Evolutionary conservation across 2,888 invertebrate genomes (phyloP), one percentile per base, ranked within the genome.

Genomic region (Bombylius major): DNA sequence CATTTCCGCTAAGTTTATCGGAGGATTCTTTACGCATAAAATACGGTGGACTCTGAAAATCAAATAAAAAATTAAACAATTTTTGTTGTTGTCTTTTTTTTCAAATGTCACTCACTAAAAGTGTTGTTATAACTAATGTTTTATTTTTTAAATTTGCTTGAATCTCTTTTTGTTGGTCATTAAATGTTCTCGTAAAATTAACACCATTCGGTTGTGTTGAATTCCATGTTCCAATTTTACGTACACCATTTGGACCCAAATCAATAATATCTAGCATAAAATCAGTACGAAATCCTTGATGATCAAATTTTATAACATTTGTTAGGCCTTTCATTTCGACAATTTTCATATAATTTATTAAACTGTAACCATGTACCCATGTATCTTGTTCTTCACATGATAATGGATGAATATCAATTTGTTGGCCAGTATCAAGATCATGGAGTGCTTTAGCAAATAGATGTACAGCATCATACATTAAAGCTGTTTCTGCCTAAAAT

Each of bases 311-410:
- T 66, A 96, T 92, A 56, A 87, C 83, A 61, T 95, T 95, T 1
- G 93, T 93, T 63, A 94, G 77, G n/a, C 95, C 95, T 65, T 86
- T 83, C 84, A 92, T 89, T 77, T 91, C 90, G 60, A 93, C 96
- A 69, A 92, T 89, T 80, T 92, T 94, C 91, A 97, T 93, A 70
- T 93, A 94, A 78, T 96, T 96, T 65, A 96, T 91, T 62, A 97
- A 81, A 66, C 91, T 92, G 72, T 89, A 90, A 60, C 97, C 96
- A 66, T 95, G 90, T 23, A 88, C 87, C 94, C 95, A 96, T 12
- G 91, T 90, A 71, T 90, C 87, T 61, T 88, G 85, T 0, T 87
- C 86, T 66, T 91, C 91, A 67, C 93, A 93, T 54, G 88, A 89
- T 57, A 93, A 79, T 2, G 91, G 87, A 68, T 89, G 86, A 62